Conservation (phyloP, 2,888 invertebrate species). For the Ceraclea dissimilis region DNA sequence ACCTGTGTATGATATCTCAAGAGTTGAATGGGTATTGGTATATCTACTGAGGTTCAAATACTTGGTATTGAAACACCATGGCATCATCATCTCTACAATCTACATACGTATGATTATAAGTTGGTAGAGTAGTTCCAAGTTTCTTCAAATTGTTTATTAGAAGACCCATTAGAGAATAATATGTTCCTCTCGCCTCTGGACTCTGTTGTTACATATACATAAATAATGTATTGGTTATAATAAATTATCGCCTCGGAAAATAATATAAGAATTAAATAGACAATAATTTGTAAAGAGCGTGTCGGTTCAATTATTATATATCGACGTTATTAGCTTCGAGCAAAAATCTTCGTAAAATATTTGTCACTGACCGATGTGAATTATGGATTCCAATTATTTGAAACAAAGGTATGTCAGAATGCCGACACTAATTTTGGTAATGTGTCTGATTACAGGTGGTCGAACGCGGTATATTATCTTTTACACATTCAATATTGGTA, state of each 20-base stretch:
- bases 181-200: slow-evolving; percentile 10
- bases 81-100: too few species aligned
- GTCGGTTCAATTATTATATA: not conserved
- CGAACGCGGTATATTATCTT: not conserved
- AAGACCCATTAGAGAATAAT: too few species aligned
- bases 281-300: not conserved
- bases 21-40: too few species aligned
- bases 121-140: too few species aligned
- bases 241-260: slow-evolving; percentile 1
- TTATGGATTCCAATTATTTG: slow-evolving; percentile 10
- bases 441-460: slow-evolving; percentile 1
- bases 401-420: slow-evolving; percentile 14
- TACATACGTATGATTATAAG: too few species aligned
- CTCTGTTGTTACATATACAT: slow-evolving; percentile 23
- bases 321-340: slow-evolving; percentile 6
- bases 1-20: too few species aligned
- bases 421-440: slow-evolving; percentile 9
- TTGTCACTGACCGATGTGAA: slow-evolving; percentile 16
- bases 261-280: not conserved
- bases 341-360: slow-evolving; percentile 8
- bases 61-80: too few species aligned
- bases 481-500: too few species aligned
- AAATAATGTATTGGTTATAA: slow-evolving; percentile 16
- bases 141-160: too few species aligned
- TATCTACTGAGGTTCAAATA: too few species aligned